Evolutionary conservation across 2,888 invertebrate species (phyloP).

Genomic region (Carterocephalus palaemon): DNA sequence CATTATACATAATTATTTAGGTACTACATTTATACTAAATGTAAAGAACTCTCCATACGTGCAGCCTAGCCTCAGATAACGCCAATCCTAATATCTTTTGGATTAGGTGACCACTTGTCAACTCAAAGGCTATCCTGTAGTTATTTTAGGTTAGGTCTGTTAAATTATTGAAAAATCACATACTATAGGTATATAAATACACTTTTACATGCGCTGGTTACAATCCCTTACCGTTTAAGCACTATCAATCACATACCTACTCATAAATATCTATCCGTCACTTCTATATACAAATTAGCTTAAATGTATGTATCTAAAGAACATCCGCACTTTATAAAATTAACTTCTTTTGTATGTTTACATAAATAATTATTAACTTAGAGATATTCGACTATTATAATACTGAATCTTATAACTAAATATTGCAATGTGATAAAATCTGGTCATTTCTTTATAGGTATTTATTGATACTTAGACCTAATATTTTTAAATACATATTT

Average conservation of each 20-base stretch:
- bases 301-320: neutral
- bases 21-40: too few species aligned
- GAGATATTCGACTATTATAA: slow-evolving; percentile 71
- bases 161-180: too few species aligned
- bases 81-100: too few species aligned
- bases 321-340: slow-evolving; percentile 42
- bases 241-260: neutral
- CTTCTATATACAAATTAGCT: slow-evolving; percentile 1
- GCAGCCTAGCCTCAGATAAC: too few species aligned
- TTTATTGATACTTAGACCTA: slow-evolving; percentile 42
- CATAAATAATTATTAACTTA: slow-evolving; percentile 69
- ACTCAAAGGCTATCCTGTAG: too few species aligned
- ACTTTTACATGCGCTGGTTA: too few species aligned
- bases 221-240: too few species aligned
- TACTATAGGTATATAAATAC: too few species aligned
- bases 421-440: slow-evolving; percentile 79
- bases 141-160: too few species aligned
- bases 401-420: slow-evolving; percentile 74
- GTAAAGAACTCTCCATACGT: too few species aligned
- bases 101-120: too few species aligned
- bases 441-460: slow-evolving; percentile 73
- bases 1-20: too few species aligned
- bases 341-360: slow-evolving; percentile 58
- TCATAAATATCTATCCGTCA: neutral
- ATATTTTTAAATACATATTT: slow-evolving; percentile 44